A percentile compares a stretch with the other conserved stretches of the same genome.
Conservation (phyloP, 2,113 vertebrate genomes). For the Sciurus niger region DNA sequence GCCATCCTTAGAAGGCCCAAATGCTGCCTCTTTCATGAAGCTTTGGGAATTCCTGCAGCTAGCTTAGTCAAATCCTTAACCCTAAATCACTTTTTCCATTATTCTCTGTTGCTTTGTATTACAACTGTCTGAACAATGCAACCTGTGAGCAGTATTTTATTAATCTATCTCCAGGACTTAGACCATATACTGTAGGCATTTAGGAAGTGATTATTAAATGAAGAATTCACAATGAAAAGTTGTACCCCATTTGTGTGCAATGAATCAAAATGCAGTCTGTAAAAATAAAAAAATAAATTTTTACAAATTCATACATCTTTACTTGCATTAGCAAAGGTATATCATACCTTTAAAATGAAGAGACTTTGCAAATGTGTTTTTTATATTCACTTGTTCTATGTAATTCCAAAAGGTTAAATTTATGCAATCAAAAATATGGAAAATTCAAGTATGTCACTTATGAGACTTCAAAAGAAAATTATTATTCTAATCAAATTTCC, state of each 20-base stretch:
- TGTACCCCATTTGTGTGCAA: too few species aligned
- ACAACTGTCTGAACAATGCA: background rate
- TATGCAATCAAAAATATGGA: background rate
- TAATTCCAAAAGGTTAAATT: background rate
- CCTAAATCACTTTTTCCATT: background rate
- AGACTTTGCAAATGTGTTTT: background rate
- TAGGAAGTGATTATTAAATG: background rate
- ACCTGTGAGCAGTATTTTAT: background rate
- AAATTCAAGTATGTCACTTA: background rate
- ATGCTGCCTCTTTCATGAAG: background rate
- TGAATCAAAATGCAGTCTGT: too few species aligned
- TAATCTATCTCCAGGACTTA: background rate
- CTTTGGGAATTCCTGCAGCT: background rate
- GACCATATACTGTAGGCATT: background rate
- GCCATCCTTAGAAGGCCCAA: background rate
- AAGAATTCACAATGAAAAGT: background rate
- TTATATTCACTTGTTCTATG: background rate
- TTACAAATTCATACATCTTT: background rate
- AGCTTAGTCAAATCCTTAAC: background rate
- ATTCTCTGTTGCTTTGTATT: background rate
- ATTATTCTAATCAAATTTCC: background rate
- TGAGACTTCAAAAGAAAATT: background rate
- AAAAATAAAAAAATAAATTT: too few species aligned
- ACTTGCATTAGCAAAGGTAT: background rate
- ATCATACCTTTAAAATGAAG: conserved; percentile 19